phyloP scores from a whole-genome alignment of 2,797 vertebrate species.

The Avahi laniger region DNA sequence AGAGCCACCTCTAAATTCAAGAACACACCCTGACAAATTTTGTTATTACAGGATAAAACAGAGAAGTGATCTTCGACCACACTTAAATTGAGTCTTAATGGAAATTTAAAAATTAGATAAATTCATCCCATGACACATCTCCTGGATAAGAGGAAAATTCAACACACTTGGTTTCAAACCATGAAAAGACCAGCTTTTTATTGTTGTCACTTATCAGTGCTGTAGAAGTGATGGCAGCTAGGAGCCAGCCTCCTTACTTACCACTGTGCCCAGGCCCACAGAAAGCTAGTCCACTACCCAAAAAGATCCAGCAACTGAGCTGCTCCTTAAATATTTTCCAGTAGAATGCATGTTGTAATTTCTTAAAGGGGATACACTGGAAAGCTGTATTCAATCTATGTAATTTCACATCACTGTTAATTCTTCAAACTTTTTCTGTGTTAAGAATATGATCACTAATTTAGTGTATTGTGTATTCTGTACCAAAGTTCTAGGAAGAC shows the following conservation, averaged over 20 bases:
- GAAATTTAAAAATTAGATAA: conserved; percentile 26
- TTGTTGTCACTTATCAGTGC: background rate
- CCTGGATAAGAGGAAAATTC: background rate
- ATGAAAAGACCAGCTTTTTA: background rate
- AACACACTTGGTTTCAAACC: background rate
- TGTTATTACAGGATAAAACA: background rate
- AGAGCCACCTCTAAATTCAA: background rate
- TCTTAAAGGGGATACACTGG: background rate
- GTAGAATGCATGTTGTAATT: background rate
- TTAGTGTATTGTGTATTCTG: background rate
- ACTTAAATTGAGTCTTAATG: background rate
- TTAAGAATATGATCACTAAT: background rate
- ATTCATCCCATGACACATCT: conserved; percentile 16
- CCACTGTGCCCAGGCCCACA: background rate
- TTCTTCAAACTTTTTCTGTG: background rate
- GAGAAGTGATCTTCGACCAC: background rate
- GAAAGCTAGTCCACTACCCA: background rate
- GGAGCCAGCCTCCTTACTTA: background rate
- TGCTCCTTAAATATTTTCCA: background rate
- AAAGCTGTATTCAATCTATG: background rate
- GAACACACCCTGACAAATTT: conserved; percentile 43
- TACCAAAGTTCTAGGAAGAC: background rate
- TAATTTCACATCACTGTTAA: background rate
- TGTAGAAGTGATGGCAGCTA: background rate
- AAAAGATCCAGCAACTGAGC: background rate